These are phyloP conservation scores for Alexandromys fortis DNA, from an alignment of 2,113 vertebrate genomes.

Conservation along the genomic window DNA sequence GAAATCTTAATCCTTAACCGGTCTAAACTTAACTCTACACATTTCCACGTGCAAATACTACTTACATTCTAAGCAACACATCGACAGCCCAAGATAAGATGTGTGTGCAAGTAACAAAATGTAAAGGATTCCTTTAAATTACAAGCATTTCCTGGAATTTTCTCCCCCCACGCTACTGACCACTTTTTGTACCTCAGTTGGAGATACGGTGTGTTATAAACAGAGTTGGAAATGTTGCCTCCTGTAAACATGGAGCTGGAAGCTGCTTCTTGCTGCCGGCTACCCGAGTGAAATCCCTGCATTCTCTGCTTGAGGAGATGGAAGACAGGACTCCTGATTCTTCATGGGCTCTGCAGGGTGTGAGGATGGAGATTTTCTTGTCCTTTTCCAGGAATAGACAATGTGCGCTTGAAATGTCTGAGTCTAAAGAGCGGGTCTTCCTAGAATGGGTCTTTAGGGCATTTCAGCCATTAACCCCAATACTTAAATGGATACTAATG, in stretches of 20 bases:
- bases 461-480: neutral
- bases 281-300: neutral
- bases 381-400: neutral
- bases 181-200: fast-evolving
- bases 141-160: neutral
- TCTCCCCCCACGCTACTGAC: neutral
- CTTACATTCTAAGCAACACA: neutral
- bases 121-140: neutral
- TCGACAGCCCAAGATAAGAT: neutral
- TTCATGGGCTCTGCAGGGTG: neutral
- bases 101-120: neutral
- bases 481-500: neutral
- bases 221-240: no score
- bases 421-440: neutral
- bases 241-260: neutral
- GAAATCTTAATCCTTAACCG: neutral
- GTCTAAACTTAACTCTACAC: no score
- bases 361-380: neutral
- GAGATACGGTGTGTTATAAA: neutral
- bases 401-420: neutral
- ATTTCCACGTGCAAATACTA: neutral
- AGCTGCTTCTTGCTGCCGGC: neutral
- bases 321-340: neutral
- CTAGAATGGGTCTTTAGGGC: neutral
- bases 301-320: neutral